Conservation (phyloP, 2,888 invertebrate species). For the Scaptomyza reducta region DNA sequence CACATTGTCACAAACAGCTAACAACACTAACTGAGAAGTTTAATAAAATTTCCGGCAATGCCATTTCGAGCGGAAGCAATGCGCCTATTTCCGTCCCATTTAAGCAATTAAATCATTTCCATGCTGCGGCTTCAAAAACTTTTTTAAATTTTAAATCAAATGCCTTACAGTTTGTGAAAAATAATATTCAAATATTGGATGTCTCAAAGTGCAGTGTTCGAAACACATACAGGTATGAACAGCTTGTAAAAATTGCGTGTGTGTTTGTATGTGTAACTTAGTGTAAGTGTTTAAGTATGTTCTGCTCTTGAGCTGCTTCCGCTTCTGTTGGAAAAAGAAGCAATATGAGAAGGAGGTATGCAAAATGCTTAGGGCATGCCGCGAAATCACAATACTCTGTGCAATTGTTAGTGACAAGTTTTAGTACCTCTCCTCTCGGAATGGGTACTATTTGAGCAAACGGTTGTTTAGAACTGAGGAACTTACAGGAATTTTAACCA, state of each 20-base stretch:
- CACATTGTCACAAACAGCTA: conserved; percentile 9
- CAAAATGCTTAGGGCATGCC: conserved; percentile 9
- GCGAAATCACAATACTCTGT: conserved; percentile 36
- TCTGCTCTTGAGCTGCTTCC: conserved; percentile 38
- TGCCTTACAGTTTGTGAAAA: conserved; percentile 36
- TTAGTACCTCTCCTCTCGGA: background rate
- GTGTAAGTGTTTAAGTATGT: conserved; percentile 23
- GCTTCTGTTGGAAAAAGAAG: conserved; percentile 11
- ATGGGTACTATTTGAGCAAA: background rate
- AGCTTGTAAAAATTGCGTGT: conserved; percentile 31
- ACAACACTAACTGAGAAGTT: conserved; percentile 4
- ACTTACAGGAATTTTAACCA: background rate
- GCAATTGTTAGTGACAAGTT: conserved; percentile 2
- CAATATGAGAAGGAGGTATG: conserved; percentile 18
- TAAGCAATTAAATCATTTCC: conserved; percentile 66
- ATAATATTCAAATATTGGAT: conserved; percentile 67
- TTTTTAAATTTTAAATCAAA: conserved; percentile 54
- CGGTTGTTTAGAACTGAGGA: background rate
- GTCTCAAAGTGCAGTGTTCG: conserved; percentile 16
- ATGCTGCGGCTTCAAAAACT: conserved; percentile 17
- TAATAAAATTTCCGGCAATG: conserved; percentile 38
- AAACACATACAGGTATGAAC: conserved; percentile 50
- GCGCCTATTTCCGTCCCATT: conserved; percentile 43
- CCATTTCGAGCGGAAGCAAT: conserved; percentile 28
- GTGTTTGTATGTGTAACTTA: conserved; percentile 18